phyloP scores from a whole-genome alignment of 2,888 invertebrate species.

The Xylota segnis region DNA sequence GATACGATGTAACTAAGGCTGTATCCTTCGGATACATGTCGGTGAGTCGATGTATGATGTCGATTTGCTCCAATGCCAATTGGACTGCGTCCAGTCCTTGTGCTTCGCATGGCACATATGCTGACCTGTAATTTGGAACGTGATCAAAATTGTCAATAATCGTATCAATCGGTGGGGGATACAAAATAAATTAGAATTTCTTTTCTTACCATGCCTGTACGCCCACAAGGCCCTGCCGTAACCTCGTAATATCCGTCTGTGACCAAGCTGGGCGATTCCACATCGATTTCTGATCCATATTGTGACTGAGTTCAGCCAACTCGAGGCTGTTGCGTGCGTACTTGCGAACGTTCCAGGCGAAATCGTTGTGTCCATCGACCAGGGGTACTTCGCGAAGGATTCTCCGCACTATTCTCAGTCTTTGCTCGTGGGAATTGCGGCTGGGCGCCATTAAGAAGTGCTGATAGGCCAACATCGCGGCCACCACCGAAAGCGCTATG shows the following conservation, averaged over 20 bases:
- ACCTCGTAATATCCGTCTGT: slow-evolving; percentile 95
- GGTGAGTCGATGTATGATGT: slow-evolving; percentile 89
- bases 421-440: slow-evolving; percentile 84
- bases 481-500: slow-evolving; percentile 82
- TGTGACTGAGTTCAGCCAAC: slow-evolving; percentile 82
- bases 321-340: slow-evolving; percentile 93
- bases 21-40: slow-evolving; percentile 91
- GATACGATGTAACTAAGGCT: slow-evolving; percentile 89
- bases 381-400: slow-evolving; percentile 83
- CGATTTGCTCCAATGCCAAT: slow-evolving; percentile 93
- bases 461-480: slow-evolving; percentile 83
- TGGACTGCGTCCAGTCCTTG: slow-evolving; percentile 94
- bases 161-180: slow-evolving; percentile 2
- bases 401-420: slow-evolving; percentile 83
- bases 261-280: slow-evolving; percentile 96
- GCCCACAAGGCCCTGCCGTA: slow-evolving; percentile 93
- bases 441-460: slow-evolving; percentile 83
- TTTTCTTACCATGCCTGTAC: slow-evolving; percentile 92
- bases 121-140: slow-evolving; percentile 85
- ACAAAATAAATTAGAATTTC: slow-evolving; percentile 75
- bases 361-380: slow-evolving; percentile 92
- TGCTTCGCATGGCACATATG: slow-evolving; percentile 94
- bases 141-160: slow-evolving; percentile 78
- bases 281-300: slow-evolving; percentile 86
- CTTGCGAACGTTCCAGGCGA: slow-evolving; percentile 95